These are phyloP conservation scores for Grammomys surdaster DNA, from an alignment of 2,113 vertebrate species.

Conservation along the genomic window DNA sequence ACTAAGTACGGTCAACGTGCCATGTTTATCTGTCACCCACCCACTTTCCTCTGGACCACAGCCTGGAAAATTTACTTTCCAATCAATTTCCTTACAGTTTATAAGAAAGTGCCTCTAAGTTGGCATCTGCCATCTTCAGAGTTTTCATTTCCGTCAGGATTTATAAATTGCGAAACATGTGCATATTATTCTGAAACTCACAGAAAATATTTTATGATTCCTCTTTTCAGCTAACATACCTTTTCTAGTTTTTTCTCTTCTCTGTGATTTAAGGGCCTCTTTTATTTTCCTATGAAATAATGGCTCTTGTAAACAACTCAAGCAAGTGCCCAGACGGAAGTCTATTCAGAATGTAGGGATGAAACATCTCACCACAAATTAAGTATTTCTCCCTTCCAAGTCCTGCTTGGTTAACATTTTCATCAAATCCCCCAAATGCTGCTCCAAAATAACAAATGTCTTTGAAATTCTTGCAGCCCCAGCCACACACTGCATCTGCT, in stretches of 20 bases:
- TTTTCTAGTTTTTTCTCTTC: neutral
- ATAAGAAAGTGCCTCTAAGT: neutral
- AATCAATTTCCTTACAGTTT: neutral
- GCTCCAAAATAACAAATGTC: constrained; percentile 41
- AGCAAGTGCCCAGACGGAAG: constrained; percentile 46
- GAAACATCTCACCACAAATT: constrained; percentile 43
- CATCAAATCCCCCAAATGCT: constrained; percentile 35
- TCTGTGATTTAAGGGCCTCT: constrained; percentile 54
- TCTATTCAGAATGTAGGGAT: constrained; percentile 50
- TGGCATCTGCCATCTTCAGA: neutral
- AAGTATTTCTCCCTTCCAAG: constrained; percentile 49
- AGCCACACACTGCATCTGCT: constrained; percentile 36
- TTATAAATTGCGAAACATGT: constrained; percentile 18
- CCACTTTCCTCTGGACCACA: neutral
- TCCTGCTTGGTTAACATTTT: constrained; percentile 46
- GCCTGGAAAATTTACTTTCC: constrained; percentile 7
- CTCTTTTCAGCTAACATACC: constrained; percentile 4
- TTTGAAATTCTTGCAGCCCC: constrained; percentile 61
- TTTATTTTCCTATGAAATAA: constrained; percentile 50
- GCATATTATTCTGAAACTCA: constrained; percentile 46
- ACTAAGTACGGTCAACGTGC: neutral
- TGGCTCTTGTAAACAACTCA: constrained; percentile 50
- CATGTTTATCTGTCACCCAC: neutral
- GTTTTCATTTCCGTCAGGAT: constrained; percentile 42
- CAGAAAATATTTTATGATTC: constrained; percentile 48